Evolutionary conservation across 2,888 invertebrate species (phyloP).

Genomic region (Erebia palarica): DNA sequence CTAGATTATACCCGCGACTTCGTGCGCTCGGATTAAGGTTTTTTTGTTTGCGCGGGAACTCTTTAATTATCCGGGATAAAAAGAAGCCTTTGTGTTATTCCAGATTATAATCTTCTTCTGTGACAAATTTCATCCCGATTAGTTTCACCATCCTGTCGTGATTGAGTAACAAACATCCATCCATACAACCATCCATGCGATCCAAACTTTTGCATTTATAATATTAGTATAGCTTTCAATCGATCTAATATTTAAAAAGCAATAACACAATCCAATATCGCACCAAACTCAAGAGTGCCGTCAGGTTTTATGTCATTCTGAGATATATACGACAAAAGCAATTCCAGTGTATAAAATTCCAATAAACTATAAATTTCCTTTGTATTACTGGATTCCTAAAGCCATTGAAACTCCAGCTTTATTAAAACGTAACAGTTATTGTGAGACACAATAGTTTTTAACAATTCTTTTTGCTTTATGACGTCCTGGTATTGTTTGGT

Average conservation of each 20-base stretch:
- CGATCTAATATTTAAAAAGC: slow-evolving; percentile 21
- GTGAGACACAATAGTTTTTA: slow-evolving; percentile 16
- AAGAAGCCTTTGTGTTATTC: too few species aligned
- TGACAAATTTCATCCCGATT: too few species aligned
- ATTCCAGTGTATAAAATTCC: slow-evolving; percentile 37
- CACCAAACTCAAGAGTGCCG: slow-evolving; percentile 34
- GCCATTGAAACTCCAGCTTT: slow-evolving; percentile 21
- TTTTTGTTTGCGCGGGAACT: too few species aligned
- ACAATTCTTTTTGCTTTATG: slow-evolving; percentile 11
- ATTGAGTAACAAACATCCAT: too few species aligned
- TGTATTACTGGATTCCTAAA: slow-evolving; percentile 21
- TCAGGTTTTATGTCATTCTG: slow-evolving; percentile 35
- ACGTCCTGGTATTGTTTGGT: slow-evolving; percentile 7
- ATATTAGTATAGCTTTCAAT: too few species aligned
- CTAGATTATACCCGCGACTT: too few species aligned
- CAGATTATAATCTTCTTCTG: too few species aligned
- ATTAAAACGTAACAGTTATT: slow-evolving; percentile 24
- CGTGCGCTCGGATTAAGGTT: too few species aligned
- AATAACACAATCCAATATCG: slow-evolving; percentile 36
- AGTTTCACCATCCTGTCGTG: too few species aligned
- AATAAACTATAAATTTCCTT: slow-evolving; percentile 35
- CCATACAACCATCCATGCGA: too few species aligned
- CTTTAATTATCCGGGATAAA: too few species aligned
- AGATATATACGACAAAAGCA: slow-evolving; percentile 35
- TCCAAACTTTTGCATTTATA: too few species aligned